phyloP scores from a whole-genome alignment of 2,113 vertebrate genomes.

The Pseudorhombus dupliciocellatus region DNA sequence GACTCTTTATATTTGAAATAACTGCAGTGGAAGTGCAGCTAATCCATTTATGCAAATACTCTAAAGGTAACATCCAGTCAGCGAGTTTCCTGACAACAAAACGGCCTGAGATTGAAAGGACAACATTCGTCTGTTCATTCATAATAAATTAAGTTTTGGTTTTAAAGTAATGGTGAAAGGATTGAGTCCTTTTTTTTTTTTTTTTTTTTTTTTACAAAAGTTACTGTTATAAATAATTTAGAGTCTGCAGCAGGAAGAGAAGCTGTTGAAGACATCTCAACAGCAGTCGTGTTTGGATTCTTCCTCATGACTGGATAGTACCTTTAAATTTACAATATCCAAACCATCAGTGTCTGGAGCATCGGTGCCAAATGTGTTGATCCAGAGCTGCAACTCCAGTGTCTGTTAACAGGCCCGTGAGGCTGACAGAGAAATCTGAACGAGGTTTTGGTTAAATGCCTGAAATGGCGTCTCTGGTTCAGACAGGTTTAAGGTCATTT shows the following conservation, averaged over 20 bases:
- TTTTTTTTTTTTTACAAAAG: constrained; percentile 8
- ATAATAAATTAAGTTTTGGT: constrained; percentile 13
- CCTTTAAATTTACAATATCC: constrained; percentile 36
- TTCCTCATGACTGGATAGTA: constrained; percentile 44
- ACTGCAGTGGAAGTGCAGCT: constrained; percentile 19
- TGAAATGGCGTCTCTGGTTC: constrained; percentile 52
- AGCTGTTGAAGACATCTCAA: background rate
- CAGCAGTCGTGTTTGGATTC: background rate
- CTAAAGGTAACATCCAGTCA: constrained; percentile 61
- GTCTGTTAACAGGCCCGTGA: constrained; percentile 25
- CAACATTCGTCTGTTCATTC: constrained; percentile 9
- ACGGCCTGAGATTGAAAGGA: constrained; percentile 51
- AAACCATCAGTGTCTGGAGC: constrained; percentile 16
- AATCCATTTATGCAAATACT: background rate
- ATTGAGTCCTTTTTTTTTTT: constrained; percentile 9
- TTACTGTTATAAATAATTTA: constrained; percentile 2
- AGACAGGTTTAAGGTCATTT: constrained; percentile 38
- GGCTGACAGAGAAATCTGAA: constrained; percentile 33
- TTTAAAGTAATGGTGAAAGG: constrained; percentile 16
- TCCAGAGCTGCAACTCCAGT: constrained; percentile 11
- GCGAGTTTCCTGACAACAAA: constrained; percentile 47
- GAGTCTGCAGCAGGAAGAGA: constrained; percentile 7
- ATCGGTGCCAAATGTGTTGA: constrained; percentile 14
- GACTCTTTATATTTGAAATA: constrained; percentile 14
- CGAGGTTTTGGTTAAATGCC: constrained; percentile 41